A percentile compares a stretch with the other conserved stretches of the same genome.
Conservation (phyloP, 64 coral and sea anemone genomes). For the Montipora foliosa region DNA sequence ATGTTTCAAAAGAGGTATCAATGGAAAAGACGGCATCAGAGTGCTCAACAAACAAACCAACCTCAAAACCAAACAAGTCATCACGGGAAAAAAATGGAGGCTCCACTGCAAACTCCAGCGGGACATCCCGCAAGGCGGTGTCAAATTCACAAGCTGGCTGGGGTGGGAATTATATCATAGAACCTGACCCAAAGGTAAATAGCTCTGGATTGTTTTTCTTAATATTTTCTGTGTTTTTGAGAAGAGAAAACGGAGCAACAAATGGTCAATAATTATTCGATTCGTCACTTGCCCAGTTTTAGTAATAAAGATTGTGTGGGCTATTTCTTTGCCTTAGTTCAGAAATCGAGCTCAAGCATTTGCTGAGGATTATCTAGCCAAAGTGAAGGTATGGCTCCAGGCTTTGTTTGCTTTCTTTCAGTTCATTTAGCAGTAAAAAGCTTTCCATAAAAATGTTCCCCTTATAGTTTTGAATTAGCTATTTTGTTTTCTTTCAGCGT, state of each 20-base stretch:
- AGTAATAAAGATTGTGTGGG: background rate
- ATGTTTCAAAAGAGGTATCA: background rate
- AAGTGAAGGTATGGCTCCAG: slow-evolving; percentile 71
- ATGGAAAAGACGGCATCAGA: slow-evolving; percentile 1
- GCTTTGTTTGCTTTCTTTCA: background rate
- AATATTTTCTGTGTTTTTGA: no score
- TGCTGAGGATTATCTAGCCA: slow-evolving; percentile 72
- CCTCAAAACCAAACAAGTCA: slow-evolving; percentile 30
- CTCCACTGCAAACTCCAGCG: background rate
- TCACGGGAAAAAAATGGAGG: slow-evolving; percentile 47
- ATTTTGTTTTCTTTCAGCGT: no score
- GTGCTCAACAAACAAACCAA: background rate
- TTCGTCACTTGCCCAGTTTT: no score
- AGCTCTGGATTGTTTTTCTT: background rate
- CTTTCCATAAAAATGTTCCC: no score
- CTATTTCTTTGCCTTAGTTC: slow-evolving; percentile 13
- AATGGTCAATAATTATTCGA: background rate
- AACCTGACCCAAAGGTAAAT: slow-evolving; percentile 87
- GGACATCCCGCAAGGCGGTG: slow-evolving; percentile 34
- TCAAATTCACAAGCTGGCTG: slow-evolving; percentile 25
- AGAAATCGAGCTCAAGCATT: slow-evolving; percentile 74
- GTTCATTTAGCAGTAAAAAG: no score
- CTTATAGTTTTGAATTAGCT: no score
- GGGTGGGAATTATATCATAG: slow-evolving; percentile 47
- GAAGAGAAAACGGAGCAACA: no score